Conservation (phyloP, 2,888 invertebrate species). For the Coecobrya sp. region DNA sequence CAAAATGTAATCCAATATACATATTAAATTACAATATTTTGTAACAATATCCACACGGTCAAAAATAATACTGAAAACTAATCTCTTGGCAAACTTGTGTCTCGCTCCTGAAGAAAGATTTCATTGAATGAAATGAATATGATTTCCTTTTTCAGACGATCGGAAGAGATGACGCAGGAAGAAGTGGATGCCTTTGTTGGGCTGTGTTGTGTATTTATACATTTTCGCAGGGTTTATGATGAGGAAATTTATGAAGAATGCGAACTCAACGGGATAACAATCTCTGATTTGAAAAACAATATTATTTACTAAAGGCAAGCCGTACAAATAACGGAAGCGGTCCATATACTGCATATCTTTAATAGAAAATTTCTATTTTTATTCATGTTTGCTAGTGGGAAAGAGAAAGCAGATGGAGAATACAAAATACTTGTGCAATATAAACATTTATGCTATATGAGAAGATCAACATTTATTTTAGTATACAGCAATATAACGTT, state of each 20-base stretch:
- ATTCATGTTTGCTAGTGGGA: not conserved
- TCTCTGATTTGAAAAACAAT: constrained; percentile 21
- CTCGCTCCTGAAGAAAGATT: constrained; percentile 51
- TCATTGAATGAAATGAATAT: constrained; percentile 10
- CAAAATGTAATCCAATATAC: too few relatives aligned
- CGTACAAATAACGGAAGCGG: constrained; percentile 1
- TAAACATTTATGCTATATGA: not conserved
- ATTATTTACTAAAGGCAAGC: not conserved
- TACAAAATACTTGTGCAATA: not conserved
- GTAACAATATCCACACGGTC: too few relatives aligned
- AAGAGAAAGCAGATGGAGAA: constrained; percentile 9
- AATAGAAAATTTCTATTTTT: too few relatives aligned
- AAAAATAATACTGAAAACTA: not conserved
- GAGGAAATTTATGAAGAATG: constrained; percentile 14
- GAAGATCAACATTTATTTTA: constrained; percentile 35
- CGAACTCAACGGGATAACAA: not conserved
- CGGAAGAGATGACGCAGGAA: not conserved
- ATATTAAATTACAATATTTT: too few relatives aligned
- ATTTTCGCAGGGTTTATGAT: too few relatives aligned
- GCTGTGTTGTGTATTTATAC: not conserved
- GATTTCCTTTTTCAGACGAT: constrained; percentile 8
- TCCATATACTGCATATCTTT: constrained; percentile 55
- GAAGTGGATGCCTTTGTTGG: not conserved
- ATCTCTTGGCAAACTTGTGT: constrained; percentile 25
- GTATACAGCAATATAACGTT: constrained; percentile 1